Evolutionary conservation across 2,113 vertebrate species (phyloP).

Genomic region (Menidia beryllina): DNA sequence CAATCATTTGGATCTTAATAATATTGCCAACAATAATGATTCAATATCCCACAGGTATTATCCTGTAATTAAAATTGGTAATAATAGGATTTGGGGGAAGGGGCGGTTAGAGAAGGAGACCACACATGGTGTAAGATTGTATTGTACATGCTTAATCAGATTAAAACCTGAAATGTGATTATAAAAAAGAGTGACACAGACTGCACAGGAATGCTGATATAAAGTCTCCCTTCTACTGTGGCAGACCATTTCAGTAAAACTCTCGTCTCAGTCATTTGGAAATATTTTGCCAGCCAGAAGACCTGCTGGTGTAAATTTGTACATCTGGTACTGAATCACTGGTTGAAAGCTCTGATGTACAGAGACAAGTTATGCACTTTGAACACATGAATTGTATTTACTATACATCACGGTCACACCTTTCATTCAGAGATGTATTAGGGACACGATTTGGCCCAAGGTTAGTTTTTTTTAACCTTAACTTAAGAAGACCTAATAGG

Average conservation of each 20-base stretch:
- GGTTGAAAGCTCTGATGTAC: neutral
- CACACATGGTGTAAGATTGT: slow-evolving; percentile 81
- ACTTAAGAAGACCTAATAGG: no score
- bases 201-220: slow-evolving; percentile 78
- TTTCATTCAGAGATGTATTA: neutral
- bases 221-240: slow-evolving; percentile 46
- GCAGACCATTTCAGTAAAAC: slow-evolving; percentile 43
- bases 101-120: slow-evolving; percentile 74
- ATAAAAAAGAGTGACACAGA: slow-evolving; percentile 79
- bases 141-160: slow-evolving; percentile 82
- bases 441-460: neutral
- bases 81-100: slow-evolving; percentile 77
- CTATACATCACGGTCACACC: neutral
- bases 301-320: slow-evolving; percentile 50
- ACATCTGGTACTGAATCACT: slow-evolving; percentile 51
- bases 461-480: no score
- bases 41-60: slow-evolving; percentile 83
- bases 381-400: neutral
- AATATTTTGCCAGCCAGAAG: slow-evolving; percentile 44
- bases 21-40: slow-evolving; percentile 76
- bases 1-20: slow-evolving; percentile 65
- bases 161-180: slow-evolving; percentile 80
- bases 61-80: slow-evolving; percentile 78
- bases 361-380: neutral
- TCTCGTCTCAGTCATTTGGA: slow-evolving; percentile 28